A percentile compares a stretch with the other conserved stretches of the same genome.
Evolutionary conservation across 2,797 vertebrate species (phyloP).

Genomic region (Oceanodroma leucorhoa): DNA sequence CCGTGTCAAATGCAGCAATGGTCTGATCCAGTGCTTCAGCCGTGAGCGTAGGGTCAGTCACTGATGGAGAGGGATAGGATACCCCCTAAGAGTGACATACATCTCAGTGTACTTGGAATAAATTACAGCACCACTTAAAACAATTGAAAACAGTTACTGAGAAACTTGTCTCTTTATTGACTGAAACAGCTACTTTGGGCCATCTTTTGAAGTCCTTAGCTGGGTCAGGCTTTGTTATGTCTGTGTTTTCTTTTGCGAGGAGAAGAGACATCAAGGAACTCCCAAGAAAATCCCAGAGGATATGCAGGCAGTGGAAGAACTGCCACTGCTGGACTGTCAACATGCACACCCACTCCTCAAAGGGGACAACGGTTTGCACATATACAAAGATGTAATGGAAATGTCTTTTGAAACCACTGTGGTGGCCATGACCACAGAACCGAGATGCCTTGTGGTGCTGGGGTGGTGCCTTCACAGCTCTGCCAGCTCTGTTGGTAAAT

Average conservation of each 20-base stretch:
- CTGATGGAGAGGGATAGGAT: conserved; percentile 75
- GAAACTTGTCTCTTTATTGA: background rate
- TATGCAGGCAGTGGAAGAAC: background rate
- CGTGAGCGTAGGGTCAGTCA: conserved; percentile 83
- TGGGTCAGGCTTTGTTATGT: background rate
- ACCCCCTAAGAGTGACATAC: conserved; percentile 78
- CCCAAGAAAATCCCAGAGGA: background rate
- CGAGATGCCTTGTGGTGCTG: background rate
- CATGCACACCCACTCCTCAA: background rate
- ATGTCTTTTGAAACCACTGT: background rate
- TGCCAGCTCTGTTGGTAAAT: background rate
- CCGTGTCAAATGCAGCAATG: conserved; percentile 88
- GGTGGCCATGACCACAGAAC: background rate
- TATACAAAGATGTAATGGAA: background rate
- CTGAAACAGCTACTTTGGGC: background rate
- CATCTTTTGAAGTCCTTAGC: conserved; percentile 8
- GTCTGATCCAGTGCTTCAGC: conserved; percentile 87
- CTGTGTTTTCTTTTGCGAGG: background rate
- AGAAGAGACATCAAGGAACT: background rate
- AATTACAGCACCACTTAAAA: conserved; percentile 21
- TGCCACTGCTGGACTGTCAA: background rate
- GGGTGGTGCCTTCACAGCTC: background rate
- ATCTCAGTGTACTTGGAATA: conserved; percentile 70
- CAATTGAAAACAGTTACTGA: background rate
- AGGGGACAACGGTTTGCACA: background rate